phyloP scores from a whole-genome alignment of 1,140 invertebrate species.

The Hormaphis cornu region DNA sequence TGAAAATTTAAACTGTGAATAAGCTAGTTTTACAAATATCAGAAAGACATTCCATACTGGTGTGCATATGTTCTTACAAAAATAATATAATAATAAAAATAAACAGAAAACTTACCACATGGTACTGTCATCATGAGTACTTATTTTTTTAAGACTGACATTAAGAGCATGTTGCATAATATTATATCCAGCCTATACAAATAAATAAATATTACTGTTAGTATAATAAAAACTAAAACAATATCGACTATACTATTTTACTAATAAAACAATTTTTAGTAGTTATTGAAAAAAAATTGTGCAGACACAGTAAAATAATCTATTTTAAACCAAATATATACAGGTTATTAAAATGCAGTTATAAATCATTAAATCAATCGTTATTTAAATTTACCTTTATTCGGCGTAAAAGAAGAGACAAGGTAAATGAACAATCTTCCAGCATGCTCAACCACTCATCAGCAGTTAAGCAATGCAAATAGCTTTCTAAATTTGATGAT shows the following conservation, averaged over 20 bases:
- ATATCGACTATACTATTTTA: too few species aligned
- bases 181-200: constrained; percentile 54
- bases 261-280: too few species aligned
- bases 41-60: not conserved
- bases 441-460: constrained; percentile 72
- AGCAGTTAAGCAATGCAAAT: constrained; percentile 53
- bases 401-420: constrained; percentile 47
- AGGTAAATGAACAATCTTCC: constrained; percentile 58
- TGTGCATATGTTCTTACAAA: not conserved
- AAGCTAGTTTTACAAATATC: too few species aligned
- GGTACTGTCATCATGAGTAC: not conserved
- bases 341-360: too few species aligned
- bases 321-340: too few species aligned
- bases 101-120: not conserved
- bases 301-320: too few species aligned
- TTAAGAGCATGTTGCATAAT: constrained; percentile 48
- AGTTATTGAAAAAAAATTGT: too few species aligned
- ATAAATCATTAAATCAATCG: too few species aligned
- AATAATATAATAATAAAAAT: not conserved
- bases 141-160: constrained; percentile 8
- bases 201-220: too few species aligned
- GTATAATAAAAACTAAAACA: too few species aligned
- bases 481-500: constrained; percentile 48
- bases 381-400: constrained; percentile 48
- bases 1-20: too few species aligned